These are phyloP conservation scores for Acanthornis magna DNA, from an alignment of 2,797 vertebrate species.

Conservation along the genomic window DNA sequence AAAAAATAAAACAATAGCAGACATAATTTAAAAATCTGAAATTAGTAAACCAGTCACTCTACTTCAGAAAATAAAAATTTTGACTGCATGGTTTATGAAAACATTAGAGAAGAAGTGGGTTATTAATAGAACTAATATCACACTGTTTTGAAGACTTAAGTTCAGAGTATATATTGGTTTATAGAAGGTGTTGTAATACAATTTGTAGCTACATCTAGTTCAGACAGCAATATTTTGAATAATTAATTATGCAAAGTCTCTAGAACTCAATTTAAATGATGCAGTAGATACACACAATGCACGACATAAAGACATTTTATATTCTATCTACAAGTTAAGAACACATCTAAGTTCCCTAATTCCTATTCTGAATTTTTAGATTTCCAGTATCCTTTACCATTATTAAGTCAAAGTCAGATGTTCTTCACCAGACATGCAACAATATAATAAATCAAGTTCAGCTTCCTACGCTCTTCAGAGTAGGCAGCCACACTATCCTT, in stretches of 20 bases:
- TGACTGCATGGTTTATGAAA: neutral
- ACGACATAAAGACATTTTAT: neutral
- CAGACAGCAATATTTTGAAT: neutral
- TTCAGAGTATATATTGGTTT: neutral
- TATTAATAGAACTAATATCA: slow-evolving; percentile 8
- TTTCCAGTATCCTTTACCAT: neutral
- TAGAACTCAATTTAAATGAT: neutral
- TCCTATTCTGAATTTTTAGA: neutral
- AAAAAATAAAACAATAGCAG: slow-evolving; percentile 37
- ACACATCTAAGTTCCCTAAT: neutral
- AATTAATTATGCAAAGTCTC: neutral
- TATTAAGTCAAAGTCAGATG: neutral
- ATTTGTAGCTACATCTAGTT: neutral
- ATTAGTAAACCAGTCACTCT: neutral
- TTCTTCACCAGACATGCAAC: neutral
- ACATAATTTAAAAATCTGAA: slow-evolving; percentile 41
- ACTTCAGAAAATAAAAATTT: neutral
- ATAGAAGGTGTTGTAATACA: neutral
- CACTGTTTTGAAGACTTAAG: neutral
- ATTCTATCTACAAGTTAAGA: neutral
- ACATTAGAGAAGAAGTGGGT: neutral
- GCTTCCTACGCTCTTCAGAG: neutral
- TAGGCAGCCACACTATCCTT: neutral
- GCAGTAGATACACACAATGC: neutral
- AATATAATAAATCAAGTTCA: neutral